A percentile compares a stretch with the other conserved stretches of the same genome.
phyloP scores from a whole-genome alignment of 2,888 invertebrate genomes.

The Cryptus viduatorius region DNA sequence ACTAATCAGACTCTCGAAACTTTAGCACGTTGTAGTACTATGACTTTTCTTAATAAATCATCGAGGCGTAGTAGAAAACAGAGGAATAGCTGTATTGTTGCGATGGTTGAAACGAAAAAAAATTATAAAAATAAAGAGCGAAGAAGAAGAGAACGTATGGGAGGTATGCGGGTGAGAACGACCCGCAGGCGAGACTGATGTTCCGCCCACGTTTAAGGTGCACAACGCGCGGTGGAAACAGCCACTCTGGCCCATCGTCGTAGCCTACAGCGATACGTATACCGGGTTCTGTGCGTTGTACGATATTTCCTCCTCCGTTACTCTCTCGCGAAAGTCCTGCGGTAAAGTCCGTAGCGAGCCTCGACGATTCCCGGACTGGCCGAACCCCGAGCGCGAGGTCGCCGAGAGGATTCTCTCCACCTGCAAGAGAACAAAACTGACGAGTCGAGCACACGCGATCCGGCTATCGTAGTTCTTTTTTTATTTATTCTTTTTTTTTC shows the following conservation, averaged over 20 bases:
- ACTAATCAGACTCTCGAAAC: not conserved
- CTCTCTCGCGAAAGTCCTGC: not conserved
- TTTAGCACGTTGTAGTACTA: not conserved
- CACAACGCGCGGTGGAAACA: constrained; percentile 70
- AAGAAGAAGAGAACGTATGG: constrained; percentile 70
- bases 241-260: constrained; percentile 62
- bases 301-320: constrained; percentile 41
- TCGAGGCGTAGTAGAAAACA: constrained; percentile 6
- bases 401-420: constrained; percentile 69
- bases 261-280: constrained; percentile 55
- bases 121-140: constrained; percentile 28
- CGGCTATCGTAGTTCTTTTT: constrained; percentile 46
- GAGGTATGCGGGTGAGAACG: constrained; percentile 83
- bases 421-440: constrained; percentile 69
- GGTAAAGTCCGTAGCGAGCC: not conserved
- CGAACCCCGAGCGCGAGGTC: constrained; percentile 28
- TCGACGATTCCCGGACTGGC: constrained; percentile 7
- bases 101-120: not conserved
- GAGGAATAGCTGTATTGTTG: not conserved
- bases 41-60: constrained; percentile 42
- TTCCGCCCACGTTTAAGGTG: constrained; percentile 82
- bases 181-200: constrained; percentile 76
- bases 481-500: constrained; percentile 43
- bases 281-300: not conserved
- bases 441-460: constrained; percentile 74